Conservation (phyloP, 2,888 invertebrate species). For the Lutraria lutraria region DNA sequence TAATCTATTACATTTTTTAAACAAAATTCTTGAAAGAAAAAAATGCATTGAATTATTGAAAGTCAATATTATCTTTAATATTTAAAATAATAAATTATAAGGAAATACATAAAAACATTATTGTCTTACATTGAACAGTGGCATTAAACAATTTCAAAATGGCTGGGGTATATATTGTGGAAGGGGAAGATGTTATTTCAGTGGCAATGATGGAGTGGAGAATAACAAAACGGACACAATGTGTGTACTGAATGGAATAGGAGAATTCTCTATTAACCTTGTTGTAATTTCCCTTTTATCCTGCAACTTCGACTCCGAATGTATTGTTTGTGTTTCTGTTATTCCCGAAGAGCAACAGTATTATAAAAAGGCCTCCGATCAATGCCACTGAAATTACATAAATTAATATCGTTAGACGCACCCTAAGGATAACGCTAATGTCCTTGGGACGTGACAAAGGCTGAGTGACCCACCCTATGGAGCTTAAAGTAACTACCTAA, state of each 20-base stretch:
- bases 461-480: neutral
- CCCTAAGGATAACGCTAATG: neutral
- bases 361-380: constrained; percentile 49
- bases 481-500: neutral
- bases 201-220: constrained; percentile 10
- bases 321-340: constrained; percentile 35
- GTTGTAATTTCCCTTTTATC: constrained; percentile 22
- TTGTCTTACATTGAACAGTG: constrained; percentile 18
- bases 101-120: neutral
- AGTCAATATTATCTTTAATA: neutral
- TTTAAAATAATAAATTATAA: neutral
- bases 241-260: neutral
- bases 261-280: constrained; percentile 33
- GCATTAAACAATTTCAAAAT: constrained; percentile 4
- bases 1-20: neutral
- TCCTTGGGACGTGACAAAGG: neutral
- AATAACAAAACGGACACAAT: neutral
- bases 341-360: constrained; percentile 34
- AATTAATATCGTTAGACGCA: constrained; percentile 35
- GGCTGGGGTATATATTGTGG: neutral
- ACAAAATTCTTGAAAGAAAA: neutral
- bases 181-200: neutral
- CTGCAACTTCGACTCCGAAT: constrained; percentile 17
- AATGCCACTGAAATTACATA: constrained; percentile 56
- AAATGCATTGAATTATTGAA: neutral